Base-by-base conservation (phyloP, 2,888 invertebrate species). In the Tupiocoris notatus region DNA sequence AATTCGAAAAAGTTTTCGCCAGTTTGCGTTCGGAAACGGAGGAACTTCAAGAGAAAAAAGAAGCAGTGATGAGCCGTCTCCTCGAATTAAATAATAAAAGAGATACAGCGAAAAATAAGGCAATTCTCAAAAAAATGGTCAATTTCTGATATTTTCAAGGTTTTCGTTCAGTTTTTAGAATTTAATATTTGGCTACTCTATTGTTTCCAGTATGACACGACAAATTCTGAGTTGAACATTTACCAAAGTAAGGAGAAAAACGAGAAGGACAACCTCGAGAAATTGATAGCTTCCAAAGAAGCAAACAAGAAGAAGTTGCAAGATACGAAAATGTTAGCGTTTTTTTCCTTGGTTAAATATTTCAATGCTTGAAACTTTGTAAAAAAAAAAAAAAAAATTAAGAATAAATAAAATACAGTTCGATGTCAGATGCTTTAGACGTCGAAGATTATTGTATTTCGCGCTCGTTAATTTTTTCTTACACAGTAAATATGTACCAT, bases 181-280 rank as follows among this genome's bases (percentile, higher is more conserved):
- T 17, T 59, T 59, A 59, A 7, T 17, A 16, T 16, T 7, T 16
- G 12, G 1, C 21, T 1, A 25, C 2, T 3, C 20, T 39, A 22
- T 67, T 56, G 56, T 59, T 66, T 25, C 9, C 76, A 85, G 84
- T 82, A 84, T 79, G 86, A 87, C 78, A 83, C 91, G 58, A 90
- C 92, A 0, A 91, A 94, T 82, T 91, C 92, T 0, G 92, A 95
- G 83, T 84, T 96, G 12, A 91, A 93, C 82, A 87, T 95, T 66
- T 93, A 92, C 79, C 83, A 91, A 82, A 86, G 89, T 84, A 87
- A 88, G 78, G 88, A 91, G 84, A 78, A 80, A 59, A 78, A 70
- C 57, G 92, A 92, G 82, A 87, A 86, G n/a, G 86, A 86, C 16
- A 90, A 90, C 80, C 83, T 93, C 59, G 86, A 79, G 58, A 79